phyloP scores from a whole-genome alignment of 2,113 vertebrate genomes.

The Siniperca chuatsi region DNA sequence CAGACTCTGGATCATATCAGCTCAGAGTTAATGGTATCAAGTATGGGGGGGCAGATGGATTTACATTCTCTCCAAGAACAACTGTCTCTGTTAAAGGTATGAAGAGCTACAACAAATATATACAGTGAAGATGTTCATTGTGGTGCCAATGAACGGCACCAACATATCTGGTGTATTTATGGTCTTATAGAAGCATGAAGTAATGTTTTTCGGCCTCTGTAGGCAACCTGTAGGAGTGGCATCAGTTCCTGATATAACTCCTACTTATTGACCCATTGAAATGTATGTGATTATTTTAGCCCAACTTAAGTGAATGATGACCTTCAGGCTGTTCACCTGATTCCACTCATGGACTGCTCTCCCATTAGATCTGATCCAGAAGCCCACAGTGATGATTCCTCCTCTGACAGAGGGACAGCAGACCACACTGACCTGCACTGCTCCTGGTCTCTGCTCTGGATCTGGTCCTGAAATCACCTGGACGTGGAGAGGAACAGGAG shows the following conservation, averaged over 20 bases:
- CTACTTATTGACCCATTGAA: not conserved
- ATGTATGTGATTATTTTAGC: not conserved
- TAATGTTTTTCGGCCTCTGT: not conserved
- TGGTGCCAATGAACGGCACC: not conserved
- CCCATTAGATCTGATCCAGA: conserved; percentile 44
- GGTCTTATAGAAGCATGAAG: not conserved
- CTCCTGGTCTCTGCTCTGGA: conserved; percentile 43
- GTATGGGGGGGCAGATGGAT: fast-evolving
- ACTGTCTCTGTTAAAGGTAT: conserved; percentile 59
- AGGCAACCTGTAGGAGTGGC: not conserved
- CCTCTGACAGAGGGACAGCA: conserved; percentile 51
- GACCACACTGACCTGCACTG: conserved; percentile 62
- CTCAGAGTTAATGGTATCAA: conserved; percentile 7
- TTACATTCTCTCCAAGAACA: not conserved
- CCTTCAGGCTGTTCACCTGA: not conserved
- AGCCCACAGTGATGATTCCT: conserved; percentile 56
- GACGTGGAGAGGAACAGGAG: conserved; percentile 40
- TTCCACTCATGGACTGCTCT: not conserved
- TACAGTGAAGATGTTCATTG: not conserved
- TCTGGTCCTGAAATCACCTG: conserved; percentile 42
- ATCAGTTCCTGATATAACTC: no score
- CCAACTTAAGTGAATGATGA: not conserved
- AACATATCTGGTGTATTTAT: not conserved
- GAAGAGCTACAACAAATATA: not conserved
- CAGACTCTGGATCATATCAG: conserved; percentile 68